Base-by-base conservation (phyloP, 2,113 vertebrate species). In the Callionymus lyra region DNA sequence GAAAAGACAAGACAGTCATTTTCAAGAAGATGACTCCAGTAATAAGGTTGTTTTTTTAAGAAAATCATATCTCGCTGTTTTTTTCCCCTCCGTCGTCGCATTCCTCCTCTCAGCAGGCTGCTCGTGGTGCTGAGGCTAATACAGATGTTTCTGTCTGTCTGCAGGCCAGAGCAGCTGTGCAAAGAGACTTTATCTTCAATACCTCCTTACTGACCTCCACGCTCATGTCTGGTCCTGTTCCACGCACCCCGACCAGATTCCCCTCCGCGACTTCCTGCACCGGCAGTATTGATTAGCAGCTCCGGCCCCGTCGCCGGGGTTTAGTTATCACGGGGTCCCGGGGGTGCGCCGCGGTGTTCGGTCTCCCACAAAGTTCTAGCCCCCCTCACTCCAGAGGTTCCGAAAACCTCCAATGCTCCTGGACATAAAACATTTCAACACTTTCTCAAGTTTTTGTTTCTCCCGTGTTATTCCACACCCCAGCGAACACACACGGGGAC, bases 141-240 rank as follows among this genome's bases (percentile, higher is more conserved):
- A 87, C 85, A 92, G 92, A 94, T 93, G 90, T 92, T 90, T 89
- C 89, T 81, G 82, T 78, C 82, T 79, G 87, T 83, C 76, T 87
- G 82, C 79, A 82, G 82, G 76, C 82, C 77, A 74, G 67, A 79
- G 77, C 84, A 85, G 84, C 82, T 83, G 82, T 72, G 74, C 53
- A 39, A 39, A 54, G 78, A 72, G 77, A 80, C 79, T 79, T 78
- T 80, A 83, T 83, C 76, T 79, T 75, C 72, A 68, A 59, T 79
- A 74, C 53, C 72, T 58, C 59, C 35, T 47, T 50, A 48, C 41
- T 27, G 18, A 58, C 67, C 62, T 73, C 55, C 52, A 34, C 44
- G 56, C 31, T 42, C 47, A 47, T 6, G 49, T 58, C 66, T 63
- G 45, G 53, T 48, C 51, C 38, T 21, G 51, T 54, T 54, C 56